Evolutionary conservation across 2,113 vertebrate genomes (phyloP), one percentile per base, ranked within the genome.

Genomic region (Candoia aspera): DNA sequence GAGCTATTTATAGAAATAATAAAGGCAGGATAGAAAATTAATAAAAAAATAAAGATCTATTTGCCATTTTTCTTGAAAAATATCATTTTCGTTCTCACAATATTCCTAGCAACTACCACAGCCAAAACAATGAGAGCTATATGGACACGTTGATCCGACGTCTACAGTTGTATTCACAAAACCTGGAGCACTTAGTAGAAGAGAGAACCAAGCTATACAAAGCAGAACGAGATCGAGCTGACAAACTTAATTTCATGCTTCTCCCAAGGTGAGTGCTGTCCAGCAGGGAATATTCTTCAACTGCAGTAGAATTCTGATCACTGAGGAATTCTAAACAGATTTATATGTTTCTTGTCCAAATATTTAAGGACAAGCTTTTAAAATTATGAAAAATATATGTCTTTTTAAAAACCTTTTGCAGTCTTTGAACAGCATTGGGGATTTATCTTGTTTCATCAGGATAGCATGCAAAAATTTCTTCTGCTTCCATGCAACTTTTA

Each of bases 101-200:
- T 94, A 23, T 88, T 91, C 0, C 0, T 96, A 99, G 99, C 95
- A 98, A 98, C 94, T 97, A 98, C 90, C 98, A 99, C 59, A 98
- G 98, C 94, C 98, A 99, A 93, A 98, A 97, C 92, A 99, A 96
- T 73, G 98, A 99, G 96, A 99, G 98, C 29, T 99, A 99, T 95
- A 99, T 99, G 99, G 99, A 99, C 95, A 99, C 99, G 68, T 97
- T 99, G 96, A 99, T 99, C 95, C 98, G 99, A 0, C 98, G 99
- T 15, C 97, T 99, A 42, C 99, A 99, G 97, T 97, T 99, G 84
- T 99, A 99, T 93, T 99, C 99, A 9, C 98, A 97, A 91, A 99
- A 99, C 93, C 95, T 99, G 97, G 99, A 99, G 95, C 98, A 98
- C 79, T 97, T 99, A 95, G 99, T 99, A 93, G 99, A 99, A 95